Base-by-base conservation (phyloP, 2,113 vertebrate species). In the Neopipo cinnamomea region DNA sequence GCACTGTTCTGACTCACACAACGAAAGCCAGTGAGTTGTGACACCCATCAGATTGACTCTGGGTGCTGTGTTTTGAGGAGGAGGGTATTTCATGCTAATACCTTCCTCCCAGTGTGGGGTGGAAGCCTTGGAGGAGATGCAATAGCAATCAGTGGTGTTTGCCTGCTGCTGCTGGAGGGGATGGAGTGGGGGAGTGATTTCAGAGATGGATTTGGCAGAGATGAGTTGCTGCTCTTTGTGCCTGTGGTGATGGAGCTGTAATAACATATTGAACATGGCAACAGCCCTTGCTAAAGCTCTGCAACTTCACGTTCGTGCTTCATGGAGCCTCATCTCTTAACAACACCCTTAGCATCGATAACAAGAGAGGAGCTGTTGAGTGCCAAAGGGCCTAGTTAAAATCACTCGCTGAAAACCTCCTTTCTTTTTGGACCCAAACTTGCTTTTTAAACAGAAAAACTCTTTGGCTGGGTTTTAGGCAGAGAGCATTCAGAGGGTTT, bases 171-270 rank as follows among this genome's bases (percentile, higher is more conserved):
- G 91, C 93, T 88, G 65, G 76, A 83, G 85, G 95, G 79, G 65
- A 88, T 77, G 85, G 75, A 52, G 67, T 76, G 83, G 83, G 83
- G 91, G 92, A 93, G 91, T 59, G 79, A 93, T 88, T 94, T 70
- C 56, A 30, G 95, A 63, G 92, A 79, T 74, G 85, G 79, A 67
- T 91, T 94, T 96, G 95, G 92, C 93, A 93, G 85, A 87, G 91
- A 74, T 2, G 28, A 93, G 88, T 50, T 49, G 91, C 90, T 93
- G 88, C 83, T 83, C 83, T 89, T 90, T 88, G 81, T 89, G 90
- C 93, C 88, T 95, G 93, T 93, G 94, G 96, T 92, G 95, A 79
- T 95, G 96, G 95, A 95, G 94, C 93, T 96, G 94, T 87, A 95
- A 89, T 78, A 92, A 92, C 93, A 91, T 87, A 92, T 53, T 87